phyloP scores from a whole-genome alignment of 2,113 vertebrate genomes.

The Hippoglossus stenolepis region DNA sequence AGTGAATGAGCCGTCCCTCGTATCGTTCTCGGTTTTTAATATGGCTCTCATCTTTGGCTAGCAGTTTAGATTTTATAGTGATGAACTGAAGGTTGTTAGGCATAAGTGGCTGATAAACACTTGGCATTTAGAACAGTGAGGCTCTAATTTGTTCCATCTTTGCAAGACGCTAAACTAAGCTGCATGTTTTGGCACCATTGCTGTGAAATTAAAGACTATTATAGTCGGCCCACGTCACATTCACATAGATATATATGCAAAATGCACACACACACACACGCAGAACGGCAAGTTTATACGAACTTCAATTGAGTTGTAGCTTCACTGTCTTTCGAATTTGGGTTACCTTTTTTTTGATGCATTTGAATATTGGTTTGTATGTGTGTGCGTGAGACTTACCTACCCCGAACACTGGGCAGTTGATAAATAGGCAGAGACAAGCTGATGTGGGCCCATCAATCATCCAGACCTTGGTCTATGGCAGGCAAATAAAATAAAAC shows the following conservation, averaged over 20 bases:
- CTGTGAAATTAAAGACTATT: slow-evolving; percentile 46
- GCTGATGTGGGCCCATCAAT: slow-evolving; percentile 72
- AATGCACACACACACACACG: neutral
- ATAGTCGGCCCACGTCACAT: slow-evolving; percentile 19
- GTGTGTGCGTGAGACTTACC: slow-evolving; percentile 26
- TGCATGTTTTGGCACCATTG: slow-evolving; percentile 50
- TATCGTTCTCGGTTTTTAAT: slow-evolving; percentile 24
- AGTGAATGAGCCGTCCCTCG: neutral
- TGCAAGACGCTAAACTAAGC: slow-evolving; percentile 51
- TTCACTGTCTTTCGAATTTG: neutral
- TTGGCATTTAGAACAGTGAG: slow-evolving; percentile 62
- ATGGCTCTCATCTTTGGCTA: slow-evolving; percentile 1
- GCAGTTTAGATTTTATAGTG: slow-evolving; percentile 35
- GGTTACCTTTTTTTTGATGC: neutral
- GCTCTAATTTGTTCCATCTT: slow-evolving; percentile 62
- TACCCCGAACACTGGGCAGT: slow-evolving; percentile 50
- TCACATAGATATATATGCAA: neutral
- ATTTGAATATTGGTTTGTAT: slow-evolving; percentile 25
- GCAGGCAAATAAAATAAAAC: slow-evolving; percentile 79
- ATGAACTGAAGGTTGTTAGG: slow-evolving; percentile 43
- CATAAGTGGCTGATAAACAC: slow-evolving; percentile 52
- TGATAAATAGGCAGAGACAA: slow-evolving; percentile 71
- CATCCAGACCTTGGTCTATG: slow-evolving; percentile 73
- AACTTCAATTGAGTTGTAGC: neutral
- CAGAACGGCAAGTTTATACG: neutral